Evolutionary conservation across 2,113 vertebrate species (phyloP), one percentile per base, ranked within the genome.

Genomic region (Campylomormyrus tamandua): DNA sequence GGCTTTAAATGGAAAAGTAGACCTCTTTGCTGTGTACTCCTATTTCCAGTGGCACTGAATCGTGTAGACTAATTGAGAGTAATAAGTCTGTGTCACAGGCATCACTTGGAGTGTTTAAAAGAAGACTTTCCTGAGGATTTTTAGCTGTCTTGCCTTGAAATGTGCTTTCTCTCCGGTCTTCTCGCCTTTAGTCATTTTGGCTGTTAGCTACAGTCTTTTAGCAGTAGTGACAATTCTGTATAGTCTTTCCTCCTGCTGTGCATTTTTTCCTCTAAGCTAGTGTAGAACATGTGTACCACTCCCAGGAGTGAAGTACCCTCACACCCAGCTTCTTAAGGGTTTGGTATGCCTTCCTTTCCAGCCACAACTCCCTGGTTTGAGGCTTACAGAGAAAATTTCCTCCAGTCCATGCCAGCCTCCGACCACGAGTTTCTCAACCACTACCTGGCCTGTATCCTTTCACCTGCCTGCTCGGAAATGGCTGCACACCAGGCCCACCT

Each of bases 361-460:
- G 98, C 97, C 86, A 99, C 98, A 90, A 99, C 98, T 13, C 97
- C 98, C 49, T 99, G 98, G 98, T 99, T 99, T 94, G 98, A 99
- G 91, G 96, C 97, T 90, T 99, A 99, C 91, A 96, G 98, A 94
- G 98, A 99, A 90, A 98, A 95, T 91, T 99, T 99, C 95, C 96
- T 99, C 92, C 98, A 98, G 94, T 97, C 96, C 0, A 98, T 99
- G 97, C 97, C 98, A 87, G 96, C 98, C 17, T 97, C 97, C 2
- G 98, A 99, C 90, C 98, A 99, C 0, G 98, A 99, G 93, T 99
- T 99, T 92, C 95, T 99, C 94, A 98, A 97, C 93, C 97, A 99
- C 95, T 99, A 98, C 93, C 95, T 99, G 91, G 98, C 98, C 1
- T 99, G 98, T 99, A 99, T 99, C 98, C 98, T 99, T 97, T 93